Percentiles rank a stretch among this genome's conserved stretches.
phyloP scores from a whole-genome alignment of 1,140 invertebrate genomes.

The Drosophila bocqueti region DNA sequence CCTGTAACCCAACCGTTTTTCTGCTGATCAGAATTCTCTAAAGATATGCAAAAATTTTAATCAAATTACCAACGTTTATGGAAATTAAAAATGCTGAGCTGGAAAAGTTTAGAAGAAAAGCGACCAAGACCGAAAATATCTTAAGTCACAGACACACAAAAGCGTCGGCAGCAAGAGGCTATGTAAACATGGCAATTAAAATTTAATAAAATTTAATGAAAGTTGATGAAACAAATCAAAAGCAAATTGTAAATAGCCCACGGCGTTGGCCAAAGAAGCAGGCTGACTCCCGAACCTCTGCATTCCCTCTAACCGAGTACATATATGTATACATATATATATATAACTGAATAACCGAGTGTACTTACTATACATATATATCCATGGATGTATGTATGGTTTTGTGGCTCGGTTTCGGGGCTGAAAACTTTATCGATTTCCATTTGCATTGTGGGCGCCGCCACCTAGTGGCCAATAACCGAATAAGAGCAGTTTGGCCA shows the following conservation, averaged over 20 bases:
- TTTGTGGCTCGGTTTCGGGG: slow-evolving; percentile 2
- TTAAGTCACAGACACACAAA: background rate
- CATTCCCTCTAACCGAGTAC: slow-evolving; percentile 5
- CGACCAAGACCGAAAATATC: too few relatives aligned
- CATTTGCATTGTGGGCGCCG: slow-evolving; percentile 35
- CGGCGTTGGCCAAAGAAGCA: slow-evolving; percentile 6
- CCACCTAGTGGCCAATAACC: slow-evolving; percentile 36
- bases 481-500: slow-evolving; percentile 35
- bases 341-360: background rate
- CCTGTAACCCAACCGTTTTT: background rate
- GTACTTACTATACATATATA: background rate
- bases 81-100: background rate
- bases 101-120: slow-evolving; percentile 1
- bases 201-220: slow-evolving; percentile 72
- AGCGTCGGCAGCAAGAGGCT: slow-evolving; percentile 13
- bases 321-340: too few relatives aligned
- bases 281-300: slow-evolving; percentile 13
- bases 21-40: too few relatives aligned
- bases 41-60: slow-evolving; percentile 5
- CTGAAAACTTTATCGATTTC: slow-evolving; percentile 43
- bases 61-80: slow-evolving; percentile 5
- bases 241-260: slow-evolving; percentile 51
- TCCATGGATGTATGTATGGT: background rate
- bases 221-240: slow-evolving; percentile 66
- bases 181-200: slow-evolving; percentile 54